Conservation (phyloP, 2,113 vertebrate species). For the Oenanthe oenanthe region DNA sequence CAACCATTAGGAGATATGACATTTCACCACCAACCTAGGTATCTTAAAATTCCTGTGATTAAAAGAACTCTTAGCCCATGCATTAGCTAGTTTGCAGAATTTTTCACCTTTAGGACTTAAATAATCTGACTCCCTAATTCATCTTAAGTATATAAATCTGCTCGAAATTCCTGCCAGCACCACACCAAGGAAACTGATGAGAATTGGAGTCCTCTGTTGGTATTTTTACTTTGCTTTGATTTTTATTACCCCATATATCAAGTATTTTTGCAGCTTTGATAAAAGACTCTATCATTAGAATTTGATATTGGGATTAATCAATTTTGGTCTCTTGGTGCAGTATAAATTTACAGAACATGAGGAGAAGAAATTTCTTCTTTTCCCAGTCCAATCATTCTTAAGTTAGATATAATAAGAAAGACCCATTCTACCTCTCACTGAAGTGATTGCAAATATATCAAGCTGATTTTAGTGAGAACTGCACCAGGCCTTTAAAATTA, state of each 20-base stretch:
- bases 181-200: not conserved
- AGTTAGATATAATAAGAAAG: conserved; percentile 16
- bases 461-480: not conserved
- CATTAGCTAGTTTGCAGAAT: not conserved
- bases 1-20: not conserved
- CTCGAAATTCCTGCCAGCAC: not conserved
- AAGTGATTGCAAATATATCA: not conserved
- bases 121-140: not conserved
- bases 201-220: not conserved
- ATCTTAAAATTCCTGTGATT: conserved; percentile 20
- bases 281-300: not conserved
- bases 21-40: conserved; percentile 21
- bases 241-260: not conserved
- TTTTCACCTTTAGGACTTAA: not conserved
- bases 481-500: not conserved
- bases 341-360: not conserved
- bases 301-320: not conserved
- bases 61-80: not conserved
- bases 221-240: conserved; percentile 20
- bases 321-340: not conserved
- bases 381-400: conserved; percentile 2
- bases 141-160: not conserved
- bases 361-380: conserved; percentile 31
- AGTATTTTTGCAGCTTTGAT: not conserved
- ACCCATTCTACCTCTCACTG: not conserved